These are phyloP conservation scores for Hemitrygon akajei DNA, from an alignment of 2,797 vertebrate species.

Conservation along the genomic window DNA sequence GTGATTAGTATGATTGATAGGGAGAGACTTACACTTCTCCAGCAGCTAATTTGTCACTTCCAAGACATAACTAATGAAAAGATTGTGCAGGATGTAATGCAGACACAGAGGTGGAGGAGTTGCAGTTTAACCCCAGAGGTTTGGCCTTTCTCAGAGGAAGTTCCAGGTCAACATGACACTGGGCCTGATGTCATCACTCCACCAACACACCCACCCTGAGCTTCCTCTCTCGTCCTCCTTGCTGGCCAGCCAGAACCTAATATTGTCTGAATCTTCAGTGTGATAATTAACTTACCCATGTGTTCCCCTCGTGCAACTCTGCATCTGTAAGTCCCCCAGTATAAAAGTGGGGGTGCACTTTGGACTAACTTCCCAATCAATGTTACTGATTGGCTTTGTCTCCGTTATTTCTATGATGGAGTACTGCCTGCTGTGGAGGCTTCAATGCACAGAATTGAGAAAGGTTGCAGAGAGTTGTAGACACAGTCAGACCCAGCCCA, in stretches of 20 bases:
- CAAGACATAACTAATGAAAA: neutral
- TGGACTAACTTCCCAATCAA: no score
- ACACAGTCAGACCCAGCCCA: no score
- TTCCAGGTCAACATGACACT: neutral
- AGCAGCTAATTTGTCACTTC: conserved; percentile 12
- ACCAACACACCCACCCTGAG: no score
- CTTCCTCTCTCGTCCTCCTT: no score
- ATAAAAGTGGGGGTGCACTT: neutral
- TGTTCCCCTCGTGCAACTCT: neutral
- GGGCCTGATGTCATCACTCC: neutral
- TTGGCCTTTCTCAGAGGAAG: neutral
- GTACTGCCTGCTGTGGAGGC: no score
- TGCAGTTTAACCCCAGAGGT: neutral
- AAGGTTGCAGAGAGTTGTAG: no score
- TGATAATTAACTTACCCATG: neutral
- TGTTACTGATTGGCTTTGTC: no score
- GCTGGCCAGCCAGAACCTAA: neutral
- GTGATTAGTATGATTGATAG: neutral
- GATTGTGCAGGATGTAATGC: neutral
- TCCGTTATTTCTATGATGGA: no score
- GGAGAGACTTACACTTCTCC: neutral
- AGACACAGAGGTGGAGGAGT: neutral
- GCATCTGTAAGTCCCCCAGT: neutral
- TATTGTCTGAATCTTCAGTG: neutral
- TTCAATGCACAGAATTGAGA: no score